These are phyloP conservation scores for Habroteleia sp. DNA, from an alignment of 2,888 invertebrate genomes.

Conservation along the genomic window DNA sequence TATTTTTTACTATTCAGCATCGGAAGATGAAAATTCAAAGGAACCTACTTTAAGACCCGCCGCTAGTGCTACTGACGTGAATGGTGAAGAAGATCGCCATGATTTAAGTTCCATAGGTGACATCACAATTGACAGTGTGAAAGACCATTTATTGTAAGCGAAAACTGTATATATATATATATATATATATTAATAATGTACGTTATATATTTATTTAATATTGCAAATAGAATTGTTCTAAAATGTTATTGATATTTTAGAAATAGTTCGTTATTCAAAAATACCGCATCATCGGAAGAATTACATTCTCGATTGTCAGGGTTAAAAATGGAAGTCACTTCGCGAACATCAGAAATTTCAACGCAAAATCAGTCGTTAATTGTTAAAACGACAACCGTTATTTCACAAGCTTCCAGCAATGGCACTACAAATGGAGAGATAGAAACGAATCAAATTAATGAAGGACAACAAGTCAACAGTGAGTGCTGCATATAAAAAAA, in stretches of 20 bases:
- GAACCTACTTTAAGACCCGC: slow-evolving; percentile 75
- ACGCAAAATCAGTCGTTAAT: slow-evolving; percentile 78
- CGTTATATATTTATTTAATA: no score
- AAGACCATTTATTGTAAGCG: slow-evolving; percentile 88
- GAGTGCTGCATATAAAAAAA: no score
- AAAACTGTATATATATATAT: no score
- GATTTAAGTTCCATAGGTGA: slow-evolving; percentile 87
- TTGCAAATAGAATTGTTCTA: no score
- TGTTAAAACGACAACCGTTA: slow-evolving; percentile 78
- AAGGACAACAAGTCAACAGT: slow-evolving; percentile 79
- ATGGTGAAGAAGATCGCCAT: slow-evolving; percentile 82
- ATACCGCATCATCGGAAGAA: slow-evolving; percentile 78
- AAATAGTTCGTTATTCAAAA: slow-evolving; percentile 80
- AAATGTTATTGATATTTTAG: no score
- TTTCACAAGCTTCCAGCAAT: slow-evolving; percentile 76
- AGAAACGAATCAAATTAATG: slow-evolving; percentile 75
- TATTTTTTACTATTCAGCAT: slow-evolving; percentile 77
- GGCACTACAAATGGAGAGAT: slow-evolving; percentile 78
- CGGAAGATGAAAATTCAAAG: slow-evolving; percentile 75
- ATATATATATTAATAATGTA: no score
- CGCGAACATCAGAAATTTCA: slow-evolving; percentile 78
- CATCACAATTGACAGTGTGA: slow-evolving; percentile 96
- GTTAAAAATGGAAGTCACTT: slow-evolving; percentile 80
- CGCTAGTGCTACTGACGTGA: slow-evolving; percentile 78
- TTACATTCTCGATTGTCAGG: slow-evolving; percentile 78